Evolutionary conservation across 1,140 invertebrate genomes (phyloP).

Genomic region (Lordiphosa clarofinis): DNA sequence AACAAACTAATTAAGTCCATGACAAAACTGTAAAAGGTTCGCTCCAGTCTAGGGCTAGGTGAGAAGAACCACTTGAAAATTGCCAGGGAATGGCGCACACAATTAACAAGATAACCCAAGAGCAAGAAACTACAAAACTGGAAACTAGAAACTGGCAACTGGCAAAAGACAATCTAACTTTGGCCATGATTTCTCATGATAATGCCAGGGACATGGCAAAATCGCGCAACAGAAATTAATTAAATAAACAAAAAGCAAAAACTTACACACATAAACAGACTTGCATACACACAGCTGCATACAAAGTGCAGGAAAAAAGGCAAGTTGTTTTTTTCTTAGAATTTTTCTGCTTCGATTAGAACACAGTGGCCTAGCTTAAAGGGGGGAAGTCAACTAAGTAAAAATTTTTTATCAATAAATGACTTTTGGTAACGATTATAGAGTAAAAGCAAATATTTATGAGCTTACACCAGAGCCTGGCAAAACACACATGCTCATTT

Average conservation of each 20-base stretch:
- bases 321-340: too few species aligned
- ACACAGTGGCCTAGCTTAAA: too few species aligned
- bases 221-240: slow-evolving; percentile 60
- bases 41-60: slow-evolving; percentile 47
- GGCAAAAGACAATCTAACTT: slow-evolving; percentile 72
- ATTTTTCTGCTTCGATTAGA: too few species aligned
- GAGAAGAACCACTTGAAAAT: slow-evolving; percentile 65
- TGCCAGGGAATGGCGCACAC: slow-evolving; percentile 60
- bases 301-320: too few species aligned
- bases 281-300: too few species aligned
- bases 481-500: too few species aligned
- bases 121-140: neutral
- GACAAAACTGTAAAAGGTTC: slow-evolving; percentile 43
- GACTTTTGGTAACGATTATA: too few species aligned
- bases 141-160: slow-evolving; percentile 24
- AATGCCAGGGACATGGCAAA: slow-evolving; percentile 32
- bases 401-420: too few species aligned
- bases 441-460: too few species aligned
- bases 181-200: slow-evolving; percentile 57
- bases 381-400: too few species aligned
- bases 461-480: too few species aligned
- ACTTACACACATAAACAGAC: too few species aligned
- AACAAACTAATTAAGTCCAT: slow-evolving; percentile 76
- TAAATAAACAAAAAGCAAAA: slow-evolving; percentile 44
- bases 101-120: slow-evolving; percentile 64